phyloP scores from a whole-genome alignment of 2,113 vertebrate genomes.

The Jacana jacana region DNA sequence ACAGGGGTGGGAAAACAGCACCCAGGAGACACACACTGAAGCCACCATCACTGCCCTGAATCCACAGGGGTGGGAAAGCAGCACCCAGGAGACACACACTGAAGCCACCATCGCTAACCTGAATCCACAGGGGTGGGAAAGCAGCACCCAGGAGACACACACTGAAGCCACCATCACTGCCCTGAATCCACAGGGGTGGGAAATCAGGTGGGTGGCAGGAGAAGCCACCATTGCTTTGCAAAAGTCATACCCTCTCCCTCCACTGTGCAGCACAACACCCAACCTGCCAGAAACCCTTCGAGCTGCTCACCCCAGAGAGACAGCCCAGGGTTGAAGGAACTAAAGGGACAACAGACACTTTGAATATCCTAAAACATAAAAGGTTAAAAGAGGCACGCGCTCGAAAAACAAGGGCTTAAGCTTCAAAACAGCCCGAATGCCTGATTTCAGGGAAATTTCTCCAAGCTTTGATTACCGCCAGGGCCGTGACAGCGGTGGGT shows the following conservation, averaged over 20 bases:
- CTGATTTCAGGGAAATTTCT: slow-evolving; percentile 29
- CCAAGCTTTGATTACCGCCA: background rate
- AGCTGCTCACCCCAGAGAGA: background rate
- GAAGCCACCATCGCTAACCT: background rate
- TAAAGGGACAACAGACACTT: background rate
- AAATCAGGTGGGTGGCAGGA: no score
- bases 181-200: no score
- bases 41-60: background rate
- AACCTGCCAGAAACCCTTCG: background rate
- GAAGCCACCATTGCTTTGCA: background rate
- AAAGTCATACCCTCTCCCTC: background rate
- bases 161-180: background rate
- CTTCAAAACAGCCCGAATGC: background rate
- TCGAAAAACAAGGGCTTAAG: background rate
- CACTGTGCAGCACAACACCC: background rate
- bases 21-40: no score
- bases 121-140: background rate
- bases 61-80: background rate
- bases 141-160: background rate
- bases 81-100: background rate
- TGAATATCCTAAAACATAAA: background rate
- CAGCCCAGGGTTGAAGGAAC: fast-evolving
- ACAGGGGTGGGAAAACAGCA: no score
- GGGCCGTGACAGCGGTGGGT: background rate
- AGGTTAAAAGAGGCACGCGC: background rate